These are phyloP conservation scores for Eupithecia insigniata DNA, from an alignment of 2,888 invertebrate species.

Conservation along the genomic window DNA sequence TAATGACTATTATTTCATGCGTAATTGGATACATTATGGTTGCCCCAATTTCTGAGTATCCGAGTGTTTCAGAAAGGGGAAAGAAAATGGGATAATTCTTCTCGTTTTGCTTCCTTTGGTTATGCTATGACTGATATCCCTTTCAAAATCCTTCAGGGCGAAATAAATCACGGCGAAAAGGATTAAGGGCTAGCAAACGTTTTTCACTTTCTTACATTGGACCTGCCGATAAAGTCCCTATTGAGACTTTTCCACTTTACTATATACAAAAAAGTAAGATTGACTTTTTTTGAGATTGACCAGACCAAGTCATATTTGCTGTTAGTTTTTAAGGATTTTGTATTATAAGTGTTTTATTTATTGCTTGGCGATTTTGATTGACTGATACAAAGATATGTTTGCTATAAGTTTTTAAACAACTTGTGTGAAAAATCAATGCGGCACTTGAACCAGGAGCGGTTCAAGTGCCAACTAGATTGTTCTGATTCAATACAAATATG, in stretches of 20 bases:
- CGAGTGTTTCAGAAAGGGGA: slow-evolving; percentile 17
- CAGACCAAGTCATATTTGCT: neutral
- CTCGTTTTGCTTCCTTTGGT: neutral
- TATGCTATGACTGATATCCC: slow-evolving; percentile 7
- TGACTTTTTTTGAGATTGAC: neutral
- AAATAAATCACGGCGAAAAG: slow-evolving; percentile 13
- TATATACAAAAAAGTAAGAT: neutral
- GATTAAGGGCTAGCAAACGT: slow-evolving; percentile 1
- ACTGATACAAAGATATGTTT: neutral
- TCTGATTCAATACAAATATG: neutral
- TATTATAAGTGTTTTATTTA: too few species aligned
- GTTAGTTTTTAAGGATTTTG: neutral
- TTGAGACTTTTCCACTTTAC: slow-evolving; percentile 2
- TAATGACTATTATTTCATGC: slow-evolving; percentile 42
- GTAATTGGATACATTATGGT: slow-evolving; percentile 40
- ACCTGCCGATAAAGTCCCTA: neutral
- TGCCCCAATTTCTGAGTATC: slow-evolving; percentile 26
- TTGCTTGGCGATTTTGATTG: too few species aligned
- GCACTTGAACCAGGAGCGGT: neutral
- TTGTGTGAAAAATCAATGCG: neutral
- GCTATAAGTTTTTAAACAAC: neutral
- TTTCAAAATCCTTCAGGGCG: neutral
- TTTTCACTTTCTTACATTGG: slow-evolving; percentile 4
- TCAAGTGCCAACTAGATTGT: too few species aligned
- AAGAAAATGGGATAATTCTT: neutral